Conservation (phyloP, 2,888 invertebrate genomes). For the Tridacna crocea region DNA sequence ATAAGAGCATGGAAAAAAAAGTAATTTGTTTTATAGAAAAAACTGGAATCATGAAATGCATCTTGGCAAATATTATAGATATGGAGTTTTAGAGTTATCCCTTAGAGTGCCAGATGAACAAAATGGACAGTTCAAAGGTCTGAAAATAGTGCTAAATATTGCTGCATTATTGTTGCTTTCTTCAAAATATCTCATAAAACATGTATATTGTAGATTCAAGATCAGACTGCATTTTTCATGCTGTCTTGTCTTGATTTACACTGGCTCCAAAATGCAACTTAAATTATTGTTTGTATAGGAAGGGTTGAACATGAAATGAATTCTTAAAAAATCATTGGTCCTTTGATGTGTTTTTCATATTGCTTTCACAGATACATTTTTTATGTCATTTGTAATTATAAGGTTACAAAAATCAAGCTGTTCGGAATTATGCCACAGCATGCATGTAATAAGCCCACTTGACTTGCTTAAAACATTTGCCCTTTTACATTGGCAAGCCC, state of each 20-base stretch:
- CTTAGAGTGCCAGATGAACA: no score
- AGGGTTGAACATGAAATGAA: conserved; percentile 5
- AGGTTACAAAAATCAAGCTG: conserved; percentile 7
- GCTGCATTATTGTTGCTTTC: no score
- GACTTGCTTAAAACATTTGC: conserved; percentile 11
- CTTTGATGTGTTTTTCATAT: not conserved
- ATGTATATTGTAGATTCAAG: no score
- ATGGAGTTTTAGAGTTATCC: not conserved
- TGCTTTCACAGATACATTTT: conserved; percentile 9
- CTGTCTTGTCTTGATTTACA: no score
- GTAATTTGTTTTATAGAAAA: no score
- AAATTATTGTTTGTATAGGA: not conserved
- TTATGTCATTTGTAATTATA: conserved; percentile 19
- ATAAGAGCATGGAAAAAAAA: no score
- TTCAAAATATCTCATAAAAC: no score
- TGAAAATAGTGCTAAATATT: no score
- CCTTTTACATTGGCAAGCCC: not conserved
- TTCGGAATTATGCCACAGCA: conserved; percentile 12
- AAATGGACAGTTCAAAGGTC: no score
- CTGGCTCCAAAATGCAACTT: not conserved
- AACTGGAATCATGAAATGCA: not conserved
- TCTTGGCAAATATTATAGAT: not conserved
- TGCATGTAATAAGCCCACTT: conserved; percentile 20
- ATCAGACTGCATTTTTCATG: no score
- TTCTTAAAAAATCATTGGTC: not conserved